A percentile compares a stretch with the other conserved stretches of the same genome.
phyloP scores from a whole-genome alignment of 2,113 vertebrate genomes.

The Egretta garzetta region DNA sequence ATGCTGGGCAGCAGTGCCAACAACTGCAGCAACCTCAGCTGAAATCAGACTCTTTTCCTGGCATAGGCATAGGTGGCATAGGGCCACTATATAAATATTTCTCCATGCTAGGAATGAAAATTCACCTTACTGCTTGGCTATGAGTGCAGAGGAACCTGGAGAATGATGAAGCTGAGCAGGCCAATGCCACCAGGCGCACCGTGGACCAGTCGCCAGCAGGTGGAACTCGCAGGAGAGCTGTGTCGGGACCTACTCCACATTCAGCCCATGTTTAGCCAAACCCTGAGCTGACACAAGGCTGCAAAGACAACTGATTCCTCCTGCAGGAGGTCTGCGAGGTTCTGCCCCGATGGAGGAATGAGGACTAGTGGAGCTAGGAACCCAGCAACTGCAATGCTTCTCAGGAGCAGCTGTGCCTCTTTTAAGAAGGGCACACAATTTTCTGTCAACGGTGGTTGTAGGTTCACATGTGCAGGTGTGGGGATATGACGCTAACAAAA shows the following conservation, averaged over 20 bases:
- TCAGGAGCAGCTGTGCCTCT: background rate
- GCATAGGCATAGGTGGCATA: background rate
- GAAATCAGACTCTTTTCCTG: background rate
- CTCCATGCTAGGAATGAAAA: background rate
- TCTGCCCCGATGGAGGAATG: background rate
- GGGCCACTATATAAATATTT: background rate
- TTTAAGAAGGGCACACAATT: background rate
- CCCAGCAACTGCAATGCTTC: background rate
- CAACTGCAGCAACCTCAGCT: background rate
- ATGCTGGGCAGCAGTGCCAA: background rate
- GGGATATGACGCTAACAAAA: background rate
- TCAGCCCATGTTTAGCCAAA: background rate
- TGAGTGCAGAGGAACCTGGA: background rate
- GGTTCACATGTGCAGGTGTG: background rate
- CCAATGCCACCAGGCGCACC: fast-evolving
- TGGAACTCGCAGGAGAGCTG: background rate
- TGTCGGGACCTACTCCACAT: background rate
- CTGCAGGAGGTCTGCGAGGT: background rate
- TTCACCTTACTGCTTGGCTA: background rate
- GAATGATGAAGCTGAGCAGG: background rate
- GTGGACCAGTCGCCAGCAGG: background rate
- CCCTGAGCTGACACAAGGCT: background rate
- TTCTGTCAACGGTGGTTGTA: background rate
- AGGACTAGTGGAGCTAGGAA: background rate
- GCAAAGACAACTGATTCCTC: background rate